Evolutionary conservation across 2,888 invertebrate genomes (phyloP).

Genomic region (Drosophila pegasa): DNA sequence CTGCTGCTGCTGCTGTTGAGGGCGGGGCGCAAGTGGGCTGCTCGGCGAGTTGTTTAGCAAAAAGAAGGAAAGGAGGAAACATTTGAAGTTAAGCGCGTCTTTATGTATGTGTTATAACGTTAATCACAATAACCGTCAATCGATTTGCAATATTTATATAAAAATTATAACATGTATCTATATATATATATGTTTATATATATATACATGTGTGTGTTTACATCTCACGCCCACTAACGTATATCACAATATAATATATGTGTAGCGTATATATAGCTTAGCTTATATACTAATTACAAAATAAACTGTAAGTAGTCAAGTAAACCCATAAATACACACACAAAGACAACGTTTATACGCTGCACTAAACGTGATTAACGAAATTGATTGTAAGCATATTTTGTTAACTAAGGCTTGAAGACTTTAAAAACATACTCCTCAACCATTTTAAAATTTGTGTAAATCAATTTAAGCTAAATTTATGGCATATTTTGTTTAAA

Average conservation of each 20-base stretch:
- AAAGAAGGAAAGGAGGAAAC: neutral
- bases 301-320: slow-evolving; percentile 57
- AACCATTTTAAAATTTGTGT: neutral
- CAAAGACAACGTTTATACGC: slow-evolving; percentile 22
- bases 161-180: slow-evolving; percentile 28
- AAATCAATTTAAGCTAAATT: neutral
- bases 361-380: slow-evolving; percentile 22
- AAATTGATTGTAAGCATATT: neutral
- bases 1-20: slow-evolving; percentile 1
- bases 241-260: slow-evolving; percentile 54
- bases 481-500: too few species aligned
- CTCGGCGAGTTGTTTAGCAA: slow-evolving; percentile 5
- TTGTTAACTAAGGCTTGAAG: too few species aligned
- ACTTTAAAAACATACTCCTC: neutral
- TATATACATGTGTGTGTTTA: slow-evolving; percentile 26
- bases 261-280: slow-evolving; percentile 62
- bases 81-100: slow-evolving; percentile 37
- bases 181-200: neutral
- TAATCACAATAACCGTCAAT: slow-evolving; percentile 62
- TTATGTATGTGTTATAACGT: slow-evolving; percentile 51
- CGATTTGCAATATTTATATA: slow-evolving; percentile 70
- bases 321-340: slow-evolving; percentile 30
- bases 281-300: slow-evolving; percentile 60
- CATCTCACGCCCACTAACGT: slow-evolving; percentile 54
- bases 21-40: neutral